Conservation (phyloP, 2,888 invertebrate genomes). For the Malthinus seriepunctatus region DNA sequence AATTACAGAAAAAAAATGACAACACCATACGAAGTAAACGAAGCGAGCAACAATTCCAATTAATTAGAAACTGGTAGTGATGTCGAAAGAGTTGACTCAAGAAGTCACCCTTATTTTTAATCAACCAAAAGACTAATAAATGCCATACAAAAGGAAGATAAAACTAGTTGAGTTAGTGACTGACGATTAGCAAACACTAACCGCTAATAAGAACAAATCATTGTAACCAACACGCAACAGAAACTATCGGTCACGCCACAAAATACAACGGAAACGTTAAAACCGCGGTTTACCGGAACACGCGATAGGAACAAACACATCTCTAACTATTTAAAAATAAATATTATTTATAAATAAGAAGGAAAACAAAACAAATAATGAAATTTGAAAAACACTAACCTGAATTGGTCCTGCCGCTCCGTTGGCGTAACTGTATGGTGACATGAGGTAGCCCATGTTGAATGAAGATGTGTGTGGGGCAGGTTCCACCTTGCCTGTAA, state of each 20-base stretch:
- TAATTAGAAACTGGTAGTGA: too few relatives aligned
- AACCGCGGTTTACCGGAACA: slow-evolving; percentile 31
- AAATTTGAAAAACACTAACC: slow-evolving; percentile 66
- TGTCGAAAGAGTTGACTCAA: too few relatives aligned
- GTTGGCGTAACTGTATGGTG: slow-evolving; percentile 88
- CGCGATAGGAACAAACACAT: slow-evolving; percentile 27
- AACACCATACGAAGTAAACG: too few relatives aligned
- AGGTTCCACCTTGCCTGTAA: slow-evolving; percentile 79
- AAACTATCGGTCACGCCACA: slow-evolving; percentile 26
- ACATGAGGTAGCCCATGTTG: slow-evolving; percentile 92
- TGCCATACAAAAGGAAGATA: slow-evolving; percentile 11
- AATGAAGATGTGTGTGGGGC: slow-evolving; percentile 78
- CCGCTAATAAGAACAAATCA: slow-evolving; percentile 26
- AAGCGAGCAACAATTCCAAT: too few relatives aligned
- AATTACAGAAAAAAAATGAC: too few relatives aligned
- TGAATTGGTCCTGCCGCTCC: slow-evolving; percentile 83
- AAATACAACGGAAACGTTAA: slow-evolving; percentile 23
- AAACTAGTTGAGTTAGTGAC: slow-evolving; percentile 23
- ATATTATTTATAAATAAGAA: slow-evolving; percentile 9
- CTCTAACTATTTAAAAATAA: slow-evolving; percentile 14
- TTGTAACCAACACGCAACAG: slow-evolving; percentile 22
- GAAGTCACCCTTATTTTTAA: not conserved
- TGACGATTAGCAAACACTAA: slow-evolving; percentile 25
- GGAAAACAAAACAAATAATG: not conserved
- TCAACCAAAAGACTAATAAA: not conserved